Evolutionary conservation across 1,140 invertebrate genomes (phyloP), one percentile per base, ranked within the genome.

Genomic region (Drosophila sp.): DNA sequence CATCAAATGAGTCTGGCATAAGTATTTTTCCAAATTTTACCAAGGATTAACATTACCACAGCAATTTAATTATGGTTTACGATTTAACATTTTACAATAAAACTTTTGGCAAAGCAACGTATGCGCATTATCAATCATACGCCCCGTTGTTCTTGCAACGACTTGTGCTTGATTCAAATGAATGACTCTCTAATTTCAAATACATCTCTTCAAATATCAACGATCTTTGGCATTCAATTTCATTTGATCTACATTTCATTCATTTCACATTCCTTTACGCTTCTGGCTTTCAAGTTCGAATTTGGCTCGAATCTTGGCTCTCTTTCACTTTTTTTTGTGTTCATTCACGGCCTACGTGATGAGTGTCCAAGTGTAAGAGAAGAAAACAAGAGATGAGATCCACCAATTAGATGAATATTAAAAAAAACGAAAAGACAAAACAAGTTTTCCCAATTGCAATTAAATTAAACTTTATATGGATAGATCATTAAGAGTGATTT

Each of bases 401-500:
- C 57, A 76, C 65, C 72, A 68, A 75, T 75, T 62, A 40, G 65
- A 62, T 35, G 57, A 55, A 76, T 38, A 58, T 29, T 61, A 33
- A 2, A 27, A 41, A 33, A 41, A 41, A 75, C 4, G 35, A 8
- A 17, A 17, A 11, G 27, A 60, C 33, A 40, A 35, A 61, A 27
- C 35, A 23, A 62, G 27, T 38, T 32, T 73, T 73, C 40, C 38
- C 33, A 44, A 60, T 32, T 40, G 55, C 66, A 76, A 65, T 76
- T 76, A 76, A 76, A 54, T 32, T 60, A 27, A 35, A 55, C 71
- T 35, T 70, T 73, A 60, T 71, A 38, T 35, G 44, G 23, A 57
- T 29, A 32, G 29, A 17, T 64, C 57, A 66, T 66, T 67, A 69
- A 17, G 41, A 70, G 66, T 77, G 71, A 57, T 83, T 72, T 50